A percentile compares a stretch with the other conserved stretches of the same genome.
Conservation (phyloP, 2,113 vertebrate species). For the Dolichallabes microphthalmus region DNA sequence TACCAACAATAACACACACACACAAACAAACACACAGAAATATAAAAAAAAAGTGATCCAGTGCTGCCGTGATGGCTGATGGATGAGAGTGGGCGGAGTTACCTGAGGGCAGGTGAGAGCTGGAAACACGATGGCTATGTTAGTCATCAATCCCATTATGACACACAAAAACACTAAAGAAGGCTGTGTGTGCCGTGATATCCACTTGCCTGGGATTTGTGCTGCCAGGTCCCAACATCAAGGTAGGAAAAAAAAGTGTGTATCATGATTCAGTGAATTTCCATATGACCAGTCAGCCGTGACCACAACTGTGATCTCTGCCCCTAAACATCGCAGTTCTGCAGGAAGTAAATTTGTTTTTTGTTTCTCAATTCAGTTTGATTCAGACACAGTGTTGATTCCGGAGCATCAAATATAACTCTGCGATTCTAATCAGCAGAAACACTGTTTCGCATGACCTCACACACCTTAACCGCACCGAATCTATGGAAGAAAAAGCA, state of each 20-base stretch:
- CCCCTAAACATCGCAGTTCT: neutral
- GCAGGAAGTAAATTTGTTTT: neutral
- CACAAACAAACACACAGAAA: neutral
- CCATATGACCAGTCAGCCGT: neutral
- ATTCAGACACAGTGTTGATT: neutral
- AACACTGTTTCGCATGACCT: neutral
- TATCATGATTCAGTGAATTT: neutral
- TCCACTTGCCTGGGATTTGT: neutral
- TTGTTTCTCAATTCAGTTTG: neutral
- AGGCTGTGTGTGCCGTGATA: neutral
- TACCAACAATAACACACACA: neutral
- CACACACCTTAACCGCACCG: neutral
- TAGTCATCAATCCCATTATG: constrained; percentile 23
- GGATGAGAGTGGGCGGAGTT: neutral
- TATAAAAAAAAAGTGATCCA: neutral
- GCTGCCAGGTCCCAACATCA: neutral
- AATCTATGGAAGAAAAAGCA: neutral
- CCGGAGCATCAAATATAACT: neutral
- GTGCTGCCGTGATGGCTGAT: constrained; percentile 1
- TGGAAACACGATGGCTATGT: neutral
- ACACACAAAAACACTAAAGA: constrained; percentile 5
- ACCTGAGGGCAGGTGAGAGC: constrained; percentile 24
- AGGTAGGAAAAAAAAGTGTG: neutral
- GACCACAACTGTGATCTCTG: neutral
- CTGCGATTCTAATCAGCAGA: neutral